A percentile compares a stretch with the other conserved stretches of the same genome.
phyloP scores from a whole-genome alignment of 37 sponge, comb jelly and placozoan genomes.

The Halichondria panicea region DNA sequence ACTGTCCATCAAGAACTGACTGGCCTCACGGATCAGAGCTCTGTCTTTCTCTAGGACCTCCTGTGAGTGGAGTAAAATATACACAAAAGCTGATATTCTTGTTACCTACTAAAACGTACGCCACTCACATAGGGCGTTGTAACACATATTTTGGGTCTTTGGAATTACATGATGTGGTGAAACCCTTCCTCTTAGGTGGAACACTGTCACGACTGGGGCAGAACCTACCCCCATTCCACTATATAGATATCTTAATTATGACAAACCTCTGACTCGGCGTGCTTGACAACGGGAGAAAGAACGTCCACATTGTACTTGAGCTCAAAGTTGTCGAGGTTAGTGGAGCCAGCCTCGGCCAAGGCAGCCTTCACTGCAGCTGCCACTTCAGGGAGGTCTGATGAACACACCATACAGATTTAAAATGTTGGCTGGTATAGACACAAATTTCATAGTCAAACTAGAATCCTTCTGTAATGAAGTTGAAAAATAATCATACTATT shows the following conservation, averaged over 20 bases:
- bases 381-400: conserved; percentile 46
- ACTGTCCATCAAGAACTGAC: conserved; percentile 31
- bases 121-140: background rate
- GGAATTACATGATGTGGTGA: no score
- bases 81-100: background rate
- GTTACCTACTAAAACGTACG: background rate
- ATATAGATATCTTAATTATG: background rate
- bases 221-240: no score
- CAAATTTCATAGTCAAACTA: background rate
- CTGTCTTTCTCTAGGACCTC: conserved; percentile 60
- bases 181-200: no score
- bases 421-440: background rate
- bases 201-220: no score
- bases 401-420: background rate
- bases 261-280: conserved; percentile 49
- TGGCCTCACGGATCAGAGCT: conserved; percentile 35
- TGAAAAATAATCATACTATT: background rate
- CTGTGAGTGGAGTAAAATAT: conserved; percentile 12
- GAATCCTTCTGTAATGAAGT: background rate
- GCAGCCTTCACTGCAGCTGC: conserved; percentile 26
- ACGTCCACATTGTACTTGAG: conserved; percentile 80
- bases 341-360: conserved; percentile 36
- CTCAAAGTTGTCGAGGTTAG: conserved; percentile 49
- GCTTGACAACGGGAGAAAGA: conserved; percentile 61
- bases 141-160: background rate